Evolutionary conservation across 2,888 invertebrate species (phyloP).

Genomic region (Platerodrilus igneus): DNA sequence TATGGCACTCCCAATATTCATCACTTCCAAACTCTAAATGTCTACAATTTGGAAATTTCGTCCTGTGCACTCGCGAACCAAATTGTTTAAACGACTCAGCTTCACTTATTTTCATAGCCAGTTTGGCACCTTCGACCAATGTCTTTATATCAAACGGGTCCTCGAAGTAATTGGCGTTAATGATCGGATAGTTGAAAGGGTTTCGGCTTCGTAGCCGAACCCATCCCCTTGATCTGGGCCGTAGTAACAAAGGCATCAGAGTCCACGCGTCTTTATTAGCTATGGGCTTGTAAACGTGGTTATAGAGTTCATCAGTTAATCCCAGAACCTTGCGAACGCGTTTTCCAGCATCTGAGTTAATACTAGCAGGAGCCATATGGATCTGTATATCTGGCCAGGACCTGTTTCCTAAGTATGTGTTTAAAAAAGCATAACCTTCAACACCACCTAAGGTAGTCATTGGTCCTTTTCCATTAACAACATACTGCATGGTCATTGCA

Average conservation of each 20-base stretch:
- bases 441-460: constrained; percentile 85
- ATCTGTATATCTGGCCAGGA: constrained; percentile 88
- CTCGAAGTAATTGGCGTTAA: constrained; percentile 90
- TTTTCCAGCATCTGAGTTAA: constrained; percentile 69
- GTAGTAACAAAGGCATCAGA: constrained; percentile 75
- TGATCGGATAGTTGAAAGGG: constrained; percentile 81
- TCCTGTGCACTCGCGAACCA: constrained; percentile 68
- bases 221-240: constrained; percentile 76
- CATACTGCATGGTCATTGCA: constrained; percentile 75
- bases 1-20: constrained; percentile 82
- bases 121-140: constrained; percentile 78
- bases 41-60: constrained; percentile 74
- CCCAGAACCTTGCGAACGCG: constrained; percentile 74
- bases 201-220: constrained; percentile 71
- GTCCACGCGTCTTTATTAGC: constrained; percentile 77
- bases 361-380: constrained; percentile 88
- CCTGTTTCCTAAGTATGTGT: constrained; percentile 75
- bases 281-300: constrained; percentile 75
- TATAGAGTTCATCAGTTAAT: constrained; percentile 73
- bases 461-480: constrained; percentile 72
- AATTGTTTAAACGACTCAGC: constrained; percentile 77
- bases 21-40: constrained; percentile 70
- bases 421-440: constrained; percentile 83
- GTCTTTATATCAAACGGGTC: constrained; percentile 72
- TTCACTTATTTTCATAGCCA: constrained; percentile 67